These are phyloP conservation scores for Pitangus sulphuratus DNA, from an alignment of 2,797 vertebrate species.

Conservation along the genomic window DNA sequence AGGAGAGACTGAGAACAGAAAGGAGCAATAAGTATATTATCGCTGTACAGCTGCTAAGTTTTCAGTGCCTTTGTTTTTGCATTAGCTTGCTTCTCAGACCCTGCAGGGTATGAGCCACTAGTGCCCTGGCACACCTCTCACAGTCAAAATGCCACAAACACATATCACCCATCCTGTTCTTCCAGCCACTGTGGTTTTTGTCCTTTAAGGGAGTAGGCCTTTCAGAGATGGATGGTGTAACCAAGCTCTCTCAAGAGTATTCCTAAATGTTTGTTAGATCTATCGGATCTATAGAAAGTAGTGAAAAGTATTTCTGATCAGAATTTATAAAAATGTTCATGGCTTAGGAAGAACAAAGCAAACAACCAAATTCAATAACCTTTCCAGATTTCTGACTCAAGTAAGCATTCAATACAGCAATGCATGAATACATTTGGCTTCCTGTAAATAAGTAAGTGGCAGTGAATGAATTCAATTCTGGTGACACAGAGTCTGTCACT, in stretches of 20 bases:
- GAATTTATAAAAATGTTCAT: background rate
- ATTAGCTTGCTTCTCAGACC: background rate
- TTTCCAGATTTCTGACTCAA: background rate
- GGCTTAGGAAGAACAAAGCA: background rate
- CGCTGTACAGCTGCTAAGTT: background rate
- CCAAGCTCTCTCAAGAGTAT: background rate
- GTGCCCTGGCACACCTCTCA: background rate
- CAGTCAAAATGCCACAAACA: background rate
- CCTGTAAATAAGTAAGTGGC: background rate
- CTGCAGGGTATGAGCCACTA: background rate
- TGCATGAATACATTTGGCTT: rapidly evolving
- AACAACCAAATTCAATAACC: background rate
- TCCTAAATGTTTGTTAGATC: background rate
- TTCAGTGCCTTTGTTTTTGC: background rate
- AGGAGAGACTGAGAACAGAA: background rate
- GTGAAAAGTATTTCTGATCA: background rate
- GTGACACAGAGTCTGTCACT: background rate
- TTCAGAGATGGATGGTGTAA: background rate
- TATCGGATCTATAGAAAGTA: rapidly evolving
- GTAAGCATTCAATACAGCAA: background rate
- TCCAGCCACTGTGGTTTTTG: background rate
- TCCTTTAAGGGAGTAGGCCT: background rate
- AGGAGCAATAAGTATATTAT: background rate
- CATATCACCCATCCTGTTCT: background rate
- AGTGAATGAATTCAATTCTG: background rate